Evolutionary conservation across 2,113 vertebrate genomes (phyloP).

Genomic region (Cyanistes caeruleus): DNA sequence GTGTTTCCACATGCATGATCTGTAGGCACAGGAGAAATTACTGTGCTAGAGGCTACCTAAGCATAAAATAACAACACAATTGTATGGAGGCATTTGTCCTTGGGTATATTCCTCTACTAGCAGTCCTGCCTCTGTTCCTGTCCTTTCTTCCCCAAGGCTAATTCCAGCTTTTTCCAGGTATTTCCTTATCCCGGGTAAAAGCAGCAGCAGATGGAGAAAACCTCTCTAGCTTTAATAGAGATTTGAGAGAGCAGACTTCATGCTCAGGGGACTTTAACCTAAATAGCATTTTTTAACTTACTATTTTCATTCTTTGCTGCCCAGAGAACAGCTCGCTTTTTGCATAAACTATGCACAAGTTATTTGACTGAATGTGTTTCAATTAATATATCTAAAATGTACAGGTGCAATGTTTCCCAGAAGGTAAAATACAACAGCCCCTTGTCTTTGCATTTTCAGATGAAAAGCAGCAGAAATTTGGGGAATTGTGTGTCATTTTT

Average conservation of each 20-base stretch:
- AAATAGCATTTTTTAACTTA: background rate
- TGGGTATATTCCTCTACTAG: background rate
- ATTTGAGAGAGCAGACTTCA: background rate
- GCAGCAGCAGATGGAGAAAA: constrained; percentile 6
- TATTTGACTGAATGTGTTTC: background rate
- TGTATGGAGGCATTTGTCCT: background rate
- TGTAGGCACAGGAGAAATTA: background rate
- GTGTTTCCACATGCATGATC: constrained; percentile 11
- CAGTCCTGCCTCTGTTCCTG: background rate
- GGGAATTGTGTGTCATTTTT: background rate
- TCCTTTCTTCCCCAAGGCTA: background rate
- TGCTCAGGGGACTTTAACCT: background rate
- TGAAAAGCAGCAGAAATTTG: background rate
- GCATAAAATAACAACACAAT: background rate
- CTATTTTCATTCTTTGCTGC: background rate
- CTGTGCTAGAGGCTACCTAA: background rate
- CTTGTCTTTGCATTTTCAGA: background rate
- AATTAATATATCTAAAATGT: background rate
- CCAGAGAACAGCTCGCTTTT: background rate
- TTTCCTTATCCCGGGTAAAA: background rate
- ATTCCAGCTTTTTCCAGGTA: background rate
- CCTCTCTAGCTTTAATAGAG: background rate
- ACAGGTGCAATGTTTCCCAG: background rate
- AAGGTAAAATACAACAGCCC: background rate
- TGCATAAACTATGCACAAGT: background rate